These are phyloP conservation scores for Lipotes vexillifer DNA, from an alignment of 2,113 vertebrate species.

Conservation along the genomic window DNA sequence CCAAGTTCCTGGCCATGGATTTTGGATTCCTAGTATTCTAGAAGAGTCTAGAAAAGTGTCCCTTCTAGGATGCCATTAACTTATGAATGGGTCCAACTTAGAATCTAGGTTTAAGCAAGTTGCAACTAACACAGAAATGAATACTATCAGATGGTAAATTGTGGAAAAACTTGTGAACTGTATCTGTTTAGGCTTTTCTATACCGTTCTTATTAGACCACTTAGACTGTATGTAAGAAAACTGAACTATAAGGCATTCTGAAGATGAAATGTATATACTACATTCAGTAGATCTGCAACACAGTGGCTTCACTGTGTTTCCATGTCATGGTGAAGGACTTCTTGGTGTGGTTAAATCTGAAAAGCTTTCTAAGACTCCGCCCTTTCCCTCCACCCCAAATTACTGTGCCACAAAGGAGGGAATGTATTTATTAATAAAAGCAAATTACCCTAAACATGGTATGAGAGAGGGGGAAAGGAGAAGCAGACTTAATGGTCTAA, in stretches of 20 bases:
- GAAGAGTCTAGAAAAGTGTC: background rate
- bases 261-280: constrained; percentile 77
- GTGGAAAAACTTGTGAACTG: constrained; percentile 75
- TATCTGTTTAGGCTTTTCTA: constrained; percentile 71
- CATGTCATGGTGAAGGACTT: constrained; percentile 80
- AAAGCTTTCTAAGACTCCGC: background rate
- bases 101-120: constrained; percentile 49
- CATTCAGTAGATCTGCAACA: constrained; percentile 87
- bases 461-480: constrained; percentile 76
- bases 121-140: constrained; percentile 60
- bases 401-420: constrained; percentile 65
- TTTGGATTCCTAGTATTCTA: constrained; percentile 25
- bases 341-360: background rate
- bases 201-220: constrained; percentile 65
- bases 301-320: constrained; percentile 84
- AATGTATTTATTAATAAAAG: constrained; percentile 74
- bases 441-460: constrained; percentile 72
- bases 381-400: background rate
- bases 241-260: constrained; percentile 85
- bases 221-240: constrained; percentile 69
- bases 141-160: constrained; percentile 60
- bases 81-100: constrained; percentile 50
- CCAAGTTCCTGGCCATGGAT: constrained; percentile 14
- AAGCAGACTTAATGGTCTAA: constrained; percentile 93
- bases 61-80: background rate